These are phyloP conservation scores for Lipotes vexillifer DNA, from an alignment of 2,113 vertebrate genomes.

Conservation along the genomic window DNA sequence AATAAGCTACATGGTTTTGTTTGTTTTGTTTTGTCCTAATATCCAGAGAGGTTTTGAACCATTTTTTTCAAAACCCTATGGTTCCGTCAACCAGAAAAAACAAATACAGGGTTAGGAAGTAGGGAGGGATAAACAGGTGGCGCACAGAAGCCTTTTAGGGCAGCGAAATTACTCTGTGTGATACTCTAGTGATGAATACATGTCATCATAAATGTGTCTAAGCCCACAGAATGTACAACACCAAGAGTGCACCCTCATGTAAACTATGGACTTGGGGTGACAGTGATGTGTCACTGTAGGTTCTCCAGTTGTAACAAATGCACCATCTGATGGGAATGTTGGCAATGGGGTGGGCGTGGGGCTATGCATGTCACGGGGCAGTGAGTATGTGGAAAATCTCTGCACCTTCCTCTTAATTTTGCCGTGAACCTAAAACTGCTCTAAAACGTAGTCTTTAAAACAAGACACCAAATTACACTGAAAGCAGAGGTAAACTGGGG, in stretches of 20 bases:
- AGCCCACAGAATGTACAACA: neutral
- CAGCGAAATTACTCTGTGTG: neutral
- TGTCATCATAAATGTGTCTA: neutral
- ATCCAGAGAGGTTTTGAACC: neutral
- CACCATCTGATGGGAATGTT: neutral
- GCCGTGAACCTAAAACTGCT: neutral
- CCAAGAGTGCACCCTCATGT: neutral
- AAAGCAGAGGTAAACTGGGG: neutral
- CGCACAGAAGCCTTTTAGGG: neutral
- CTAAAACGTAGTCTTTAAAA: neutral
- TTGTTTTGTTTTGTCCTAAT: neutral
- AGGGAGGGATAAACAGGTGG: neutral
- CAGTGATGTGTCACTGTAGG: neutral
- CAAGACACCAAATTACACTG: neutral
- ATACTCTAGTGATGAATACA: neutral
- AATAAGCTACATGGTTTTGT: neutral
- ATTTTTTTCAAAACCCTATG: neutral
- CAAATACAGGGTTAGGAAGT: neutral
- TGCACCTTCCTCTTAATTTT: neutral
- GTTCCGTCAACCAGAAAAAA: neutral
- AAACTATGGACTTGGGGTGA: neutral
- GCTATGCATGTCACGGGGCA: neutral
- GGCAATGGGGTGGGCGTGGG: too few relatives aligned
- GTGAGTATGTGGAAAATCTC: neutral
- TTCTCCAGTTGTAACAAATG: neutral